These are phyloP conservation scores for Anguilla megastoma DNA, from an alignment of 2,797 vertebrate genomes.

Conservation along the genomic window DNA sequence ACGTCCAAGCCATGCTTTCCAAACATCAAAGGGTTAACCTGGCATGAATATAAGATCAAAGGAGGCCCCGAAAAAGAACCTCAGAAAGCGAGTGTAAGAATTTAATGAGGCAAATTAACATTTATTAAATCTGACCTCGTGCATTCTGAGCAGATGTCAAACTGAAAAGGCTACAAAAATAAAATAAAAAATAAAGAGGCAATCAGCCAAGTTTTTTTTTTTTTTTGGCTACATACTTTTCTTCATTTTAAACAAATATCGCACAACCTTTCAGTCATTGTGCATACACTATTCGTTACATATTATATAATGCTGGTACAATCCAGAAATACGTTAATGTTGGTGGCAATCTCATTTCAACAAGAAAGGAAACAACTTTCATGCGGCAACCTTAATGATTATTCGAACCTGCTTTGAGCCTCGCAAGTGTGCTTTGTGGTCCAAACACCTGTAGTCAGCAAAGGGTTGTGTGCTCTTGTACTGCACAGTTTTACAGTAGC, in stretches of 20 bases:
- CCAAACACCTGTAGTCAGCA: conserved; percentile 30
- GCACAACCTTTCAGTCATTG: background rate
- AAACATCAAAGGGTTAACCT: conserved; percentile 73
- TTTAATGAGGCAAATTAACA: conserved; percentile 89
- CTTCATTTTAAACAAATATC: background rate
- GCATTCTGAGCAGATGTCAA: conserved; percentile 76
- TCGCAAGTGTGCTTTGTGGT: conserved; percentile 24
- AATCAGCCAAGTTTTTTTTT: background rate
- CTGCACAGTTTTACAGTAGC: conserved; percentile 18
- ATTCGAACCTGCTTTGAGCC: background rate
- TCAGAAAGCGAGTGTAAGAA: conserved; percentile 76
- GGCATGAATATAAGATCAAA: conserved; percentile 79
- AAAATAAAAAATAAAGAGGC: conserved; percentile 23
- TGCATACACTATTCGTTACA: background rate
- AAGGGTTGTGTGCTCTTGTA: background rate
- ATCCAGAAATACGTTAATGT: background rate
- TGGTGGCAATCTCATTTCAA: background rate
- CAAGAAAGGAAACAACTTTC: background rate
- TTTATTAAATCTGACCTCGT: conserved; percentile 82
- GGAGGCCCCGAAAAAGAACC: conserved; percentile 68
- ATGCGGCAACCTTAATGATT: background rate
- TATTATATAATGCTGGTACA: background rate
- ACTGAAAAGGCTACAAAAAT: conserved; percentile 52
- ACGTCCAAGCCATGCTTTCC: conserved; percentile 42
- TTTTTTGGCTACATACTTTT: background rate